A percentile compares a stretch with the other conserved stretches of the same genome.
phyloP scores from a whole-genome alignment of 2,113 vertebrate genomes.

The Xiphorhynchus elegans region DNA sequence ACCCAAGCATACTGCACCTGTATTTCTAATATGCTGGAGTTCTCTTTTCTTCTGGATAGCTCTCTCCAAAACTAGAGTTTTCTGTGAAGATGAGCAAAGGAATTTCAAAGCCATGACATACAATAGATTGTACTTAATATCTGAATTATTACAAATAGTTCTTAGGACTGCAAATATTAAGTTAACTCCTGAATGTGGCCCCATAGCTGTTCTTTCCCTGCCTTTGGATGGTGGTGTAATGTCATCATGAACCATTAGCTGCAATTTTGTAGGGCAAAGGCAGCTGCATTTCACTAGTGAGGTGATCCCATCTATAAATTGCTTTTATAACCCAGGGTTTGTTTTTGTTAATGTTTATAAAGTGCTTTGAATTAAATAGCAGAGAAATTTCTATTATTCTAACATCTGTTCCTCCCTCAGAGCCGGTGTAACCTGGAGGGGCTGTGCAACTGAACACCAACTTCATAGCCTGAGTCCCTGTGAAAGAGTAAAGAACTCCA shows the following conservation, averaged over 20 bases:
- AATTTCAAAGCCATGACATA: background rate
- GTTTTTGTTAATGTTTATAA: background rate
- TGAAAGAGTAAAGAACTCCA: background rate
- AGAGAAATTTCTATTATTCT: background rate
- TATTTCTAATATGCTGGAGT: constrained; percentile 48
- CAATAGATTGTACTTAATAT: background rate
- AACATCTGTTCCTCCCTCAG: background rate
- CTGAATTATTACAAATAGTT: constrained; percentile 59
- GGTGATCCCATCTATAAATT: background rate
- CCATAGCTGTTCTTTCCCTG: background rate
- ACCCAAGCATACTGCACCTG: background rate
- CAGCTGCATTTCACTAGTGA: background rate
- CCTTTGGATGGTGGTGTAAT: background rate
- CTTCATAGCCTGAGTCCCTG: accelerated
- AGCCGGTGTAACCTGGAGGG: background rate
- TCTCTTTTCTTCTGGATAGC: constrained; percentile 31
- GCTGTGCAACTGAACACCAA: background rate
- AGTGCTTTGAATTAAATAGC: background rate
- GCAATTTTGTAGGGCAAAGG: background rate
- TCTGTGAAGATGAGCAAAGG: constrained; percentile 49
- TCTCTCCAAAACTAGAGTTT: constrained; percentile 10
- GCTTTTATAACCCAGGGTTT: background rate
- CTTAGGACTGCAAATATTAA: constrained; percentile 8
- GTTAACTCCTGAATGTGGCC: background rate
- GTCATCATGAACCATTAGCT: background rate